These are phyloP conservation scores for Lynx canadensis DNA, from an alignment of 2,113 vertebrate species.

Conservation along the genomic window DNA sequence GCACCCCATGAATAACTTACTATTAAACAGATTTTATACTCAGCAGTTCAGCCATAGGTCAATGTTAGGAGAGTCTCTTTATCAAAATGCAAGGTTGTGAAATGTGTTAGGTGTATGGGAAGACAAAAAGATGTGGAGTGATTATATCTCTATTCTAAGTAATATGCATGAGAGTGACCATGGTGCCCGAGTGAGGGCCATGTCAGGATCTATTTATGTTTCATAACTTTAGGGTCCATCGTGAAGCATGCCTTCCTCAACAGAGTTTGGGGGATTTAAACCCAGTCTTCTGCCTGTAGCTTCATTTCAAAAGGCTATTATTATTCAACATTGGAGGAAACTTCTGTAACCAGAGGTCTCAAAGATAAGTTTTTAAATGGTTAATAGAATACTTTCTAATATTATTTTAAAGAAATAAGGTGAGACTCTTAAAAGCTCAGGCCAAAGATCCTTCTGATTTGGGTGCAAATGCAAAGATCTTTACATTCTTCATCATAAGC, in stretches of 20 bases:
- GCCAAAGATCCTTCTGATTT: neutral
- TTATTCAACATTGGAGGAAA: slow-evolving; percentile 43
- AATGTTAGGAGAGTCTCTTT: neutral
- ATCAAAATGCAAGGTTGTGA: neutral
- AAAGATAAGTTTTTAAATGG: slow-evolving; percentile 30
- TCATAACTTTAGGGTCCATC: neutral
- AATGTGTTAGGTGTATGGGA: neutral
- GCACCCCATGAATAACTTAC: too few relatives aligned
- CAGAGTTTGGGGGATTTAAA: neutral
- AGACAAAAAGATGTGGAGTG: neutral
- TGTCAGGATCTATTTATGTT: neutral
- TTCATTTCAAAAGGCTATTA: slow-evolving; percentile 49
- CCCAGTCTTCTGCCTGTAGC: neutral
- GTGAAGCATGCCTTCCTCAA: neutral
- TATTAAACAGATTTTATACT: neutral
- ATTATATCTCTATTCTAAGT: neutral
- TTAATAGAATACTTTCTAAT: neutral
- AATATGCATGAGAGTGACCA: neutral
- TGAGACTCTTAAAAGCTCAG: neutral
- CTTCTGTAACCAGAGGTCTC: neutral
- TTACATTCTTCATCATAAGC: neutral
- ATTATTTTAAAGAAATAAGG: slow-evolving; percentile 41
- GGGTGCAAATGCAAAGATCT: neutral
- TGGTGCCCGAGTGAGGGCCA: neutral
- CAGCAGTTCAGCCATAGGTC: neutral